Percentiles rank a stretch among this genome's conserved stretches.
These are phyloP conservation scores for Aspiorhynchus laticeps DNA, from an alignment of 2,113 vertebrate species.

Conservation along the genomic window DNA sequence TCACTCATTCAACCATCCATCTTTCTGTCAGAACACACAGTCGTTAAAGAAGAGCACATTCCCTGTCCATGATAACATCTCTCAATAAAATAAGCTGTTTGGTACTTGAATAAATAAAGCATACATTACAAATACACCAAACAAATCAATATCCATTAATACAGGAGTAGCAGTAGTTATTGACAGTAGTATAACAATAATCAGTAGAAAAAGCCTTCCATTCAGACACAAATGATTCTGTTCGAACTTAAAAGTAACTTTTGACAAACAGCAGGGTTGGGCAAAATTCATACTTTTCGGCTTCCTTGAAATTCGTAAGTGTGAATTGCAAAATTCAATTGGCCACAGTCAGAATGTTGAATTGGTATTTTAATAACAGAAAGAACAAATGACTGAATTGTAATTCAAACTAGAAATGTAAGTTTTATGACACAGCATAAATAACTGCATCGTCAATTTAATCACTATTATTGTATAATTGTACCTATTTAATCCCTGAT, in stretches of 20 bases:
- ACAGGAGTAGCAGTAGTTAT: conserved; percentile 7
- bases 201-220: conserved; percentile 45
- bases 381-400: neutral
- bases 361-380: neutral
- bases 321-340: neutral
- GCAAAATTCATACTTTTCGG: neutral
- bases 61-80: neutral
- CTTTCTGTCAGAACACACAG: conserved; percentile 23
- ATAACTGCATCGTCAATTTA: neutral
- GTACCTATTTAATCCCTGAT: neutral
- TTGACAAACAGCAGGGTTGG: neutral
- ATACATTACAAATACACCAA: conserved; percentile 4
- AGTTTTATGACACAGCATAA: neutral
- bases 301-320: neutral
- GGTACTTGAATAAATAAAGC: conserved; percentile 37
- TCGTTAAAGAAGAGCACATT: neutral
- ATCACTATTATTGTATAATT: neutral
- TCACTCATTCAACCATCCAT: conserved; percentile 15
- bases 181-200: conserved; percentile 1
- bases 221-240: conserved; percentile 57
- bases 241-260: conserved; percentile 52
- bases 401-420: neutral
- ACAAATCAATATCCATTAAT: neutral
- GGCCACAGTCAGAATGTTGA: neutral
- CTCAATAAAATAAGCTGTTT: neutral